These are phyloP conservation scores for Chymomyza fuscimana DNA, from an alignment of 2,888 invertebrate genomes.

Conservation along the genomic window DNA sequence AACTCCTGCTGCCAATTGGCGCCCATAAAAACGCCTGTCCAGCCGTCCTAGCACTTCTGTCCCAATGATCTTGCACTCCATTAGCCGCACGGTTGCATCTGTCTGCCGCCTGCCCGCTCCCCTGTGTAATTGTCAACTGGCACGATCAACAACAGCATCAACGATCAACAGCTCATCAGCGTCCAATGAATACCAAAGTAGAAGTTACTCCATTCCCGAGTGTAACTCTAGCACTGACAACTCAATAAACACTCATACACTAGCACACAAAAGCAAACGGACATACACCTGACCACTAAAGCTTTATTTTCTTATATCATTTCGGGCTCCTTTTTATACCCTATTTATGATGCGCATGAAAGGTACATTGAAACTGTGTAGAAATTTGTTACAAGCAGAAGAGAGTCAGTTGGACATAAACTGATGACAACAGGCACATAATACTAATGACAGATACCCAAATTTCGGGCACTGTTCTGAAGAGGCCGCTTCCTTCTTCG, in stretches of 20 bases:
- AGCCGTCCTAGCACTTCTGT: not conserved
- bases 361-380: not conserved
- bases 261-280: conserved; percentile 17
- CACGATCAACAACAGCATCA: conserved; percentile 56
- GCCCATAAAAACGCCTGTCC: conserved; percentile 56
- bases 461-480: too few relatives aligned
- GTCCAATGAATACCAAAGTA: not conserved
- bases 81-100: conserved; percentile 45
- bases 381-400: not conserved
- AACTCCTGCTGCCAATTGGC: conserved; percentile 35
- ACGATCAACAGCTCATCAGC: conserved; percentile 68
- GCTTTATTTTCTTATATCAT: conserved; percentile 52
- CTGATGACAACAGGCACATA: too few relatives aligned
- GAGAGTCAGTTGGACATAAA: too few relatives aligned
- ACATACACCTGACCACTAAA: conserved; percentile 63
- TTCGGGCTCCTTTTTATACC: conserved; percentile 42
- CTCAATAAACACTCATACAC: conserved; percentile 54
- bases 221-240: conserved; percentile 37
- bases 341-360: not conserved
- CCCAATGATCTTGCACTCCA: conserved; percentile 52
- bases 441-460: too few relatives aligned
- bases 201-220: conserved; percentile 10
- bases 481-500: too few relatives aligned
- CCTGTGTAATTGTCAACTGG: conserved; percentile 68
- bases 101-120: not conserved